Base-by-base conservation (phyloP, 2,113 vertebrate genomes). In the Ceyx cyanopectus region DNA sequence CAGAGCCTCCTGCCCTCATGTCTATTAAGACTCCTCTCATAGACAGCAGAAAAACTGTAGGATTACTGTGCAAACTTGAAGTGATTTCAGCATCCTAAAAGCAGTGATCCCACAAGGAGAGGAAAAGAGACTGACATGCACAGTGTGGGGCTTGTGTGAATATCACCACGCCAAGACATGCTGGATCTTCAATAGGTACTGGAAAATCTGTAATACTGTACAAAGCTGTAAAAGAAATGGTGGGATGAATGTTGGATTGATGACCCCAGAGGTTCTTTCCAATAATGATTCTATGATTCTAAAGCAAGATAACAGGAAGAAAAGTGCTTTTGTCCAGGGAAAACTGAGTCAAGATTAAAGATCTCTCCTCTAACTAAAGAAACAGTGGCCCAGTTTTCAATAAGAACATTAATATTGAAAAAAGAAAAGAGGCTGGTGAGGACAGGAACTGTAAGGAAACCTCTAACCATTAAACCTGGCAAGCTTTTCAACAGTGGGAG, bases 21-120 rank as follows among this genome's bases (percentile, higher is more conserved):
- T 69, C 19, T 0, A 1, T 40, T 85, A 57, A 58, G 40, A 78
- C 0, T 2, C 18, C 15, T 75, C 27, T 54, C 32, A 66, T 0
- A 1, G 40, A 74, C 78, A 9, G 20, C 30, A 69, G 73, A 79
- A 92, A 86, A 92, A 45, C 46, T 61, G 45, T 15, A 69, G 45
- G 45, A 78, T 32, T 69, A 50, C 22, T 16, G 14, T 27, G 17
- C 32, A 86, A 62, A 46, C 51, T 32, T 74, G 61, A 79, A 61
- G 19, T 82, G 56, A 70, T 79, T 78, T 82, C 32, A 74, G 30
- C 1, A 0, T 51, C 74, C 34, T 60, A 54, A 23, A 65, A 65
- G 27, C 10, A 92, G 50, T 34, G 14, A 89, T 46, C 17, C 34
- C 65, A 60, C 18, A 45, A 73, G 75, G 73, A 60, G 22, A 79